Conservation (phyloP, 2,888 invertebrate species). For the Clostera curtula region DNA sequence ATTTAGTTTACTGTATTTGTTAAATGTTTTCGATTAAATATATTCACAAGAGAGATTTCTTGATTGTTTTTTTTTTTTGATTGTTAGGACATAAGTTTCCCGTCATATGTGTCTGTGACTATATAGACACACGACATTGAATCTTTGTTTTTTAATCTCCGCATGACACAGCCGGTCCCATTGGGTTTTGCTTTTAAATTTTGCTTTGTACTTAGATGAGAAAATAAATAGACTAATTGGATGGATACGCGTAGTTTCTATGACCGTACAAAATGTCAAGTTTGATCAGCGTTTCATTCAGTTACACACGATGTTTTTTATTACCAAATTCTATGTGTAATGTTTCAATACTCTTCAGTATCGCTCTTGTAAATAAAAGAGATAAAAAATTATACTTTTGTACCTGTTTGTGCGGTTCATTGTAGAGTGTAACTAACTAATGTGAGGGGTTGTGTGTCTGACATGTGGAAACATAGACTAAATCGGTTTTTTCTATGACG, state of each 20-base stretch:
- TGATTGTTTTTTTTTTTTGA: too few species aligned
- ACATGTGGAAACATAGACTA: slow-evolving; percentile 15
- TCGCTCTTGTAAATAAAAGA: slow-evolving; percentile 55
- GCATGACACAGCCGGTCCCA: too few species aligned
- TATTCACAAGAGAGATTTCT: too few species aligned
- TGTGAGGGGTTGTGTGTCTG: slow-evolving; percentile 19
- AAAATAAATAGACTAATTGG: slow-evolving; percentile 25
- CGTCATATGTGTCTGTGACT: too few species aligned
- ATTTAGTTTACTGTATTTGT: too few species aligned
- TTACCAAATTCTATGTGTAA: slow-evolving; percentile 32
- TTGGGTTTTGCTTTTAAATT: slow-evolving; percentile 42
- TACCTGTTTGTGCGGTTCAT: slow-evolving; percentile 59
- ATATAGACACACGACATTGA: too few species aligned
- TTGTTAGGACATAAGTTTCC: too few species aligned
- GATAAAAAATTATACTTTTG: slow-evolving; percentile 56
- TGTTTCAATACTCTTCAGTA: slow-evolving; percentile 29
- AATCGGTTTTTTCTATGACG: too few species aligned
- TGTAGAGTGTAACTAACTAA: slow-evolving; percentile 38
- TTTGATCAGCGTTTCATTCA: slow-evolving; percentile 20
- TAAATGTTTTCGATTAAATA: too few species aligned
- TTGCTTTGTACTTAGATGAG: slow-evolving; percentile 55
- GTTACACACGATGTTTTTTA: slow-evolving; percentile 28
- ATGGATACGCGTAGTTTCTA: slow-evolving; percentile 25
- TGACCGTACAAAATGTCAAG: slow-evolving; percentile 34
- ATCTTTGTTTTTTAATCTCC: too few species aligned